Evolutionary conservation across 23 tunicate species (phyloP), one percentile per base, ranked within the genome.

Genomic region (Trididemnum nubilum): DNA sequence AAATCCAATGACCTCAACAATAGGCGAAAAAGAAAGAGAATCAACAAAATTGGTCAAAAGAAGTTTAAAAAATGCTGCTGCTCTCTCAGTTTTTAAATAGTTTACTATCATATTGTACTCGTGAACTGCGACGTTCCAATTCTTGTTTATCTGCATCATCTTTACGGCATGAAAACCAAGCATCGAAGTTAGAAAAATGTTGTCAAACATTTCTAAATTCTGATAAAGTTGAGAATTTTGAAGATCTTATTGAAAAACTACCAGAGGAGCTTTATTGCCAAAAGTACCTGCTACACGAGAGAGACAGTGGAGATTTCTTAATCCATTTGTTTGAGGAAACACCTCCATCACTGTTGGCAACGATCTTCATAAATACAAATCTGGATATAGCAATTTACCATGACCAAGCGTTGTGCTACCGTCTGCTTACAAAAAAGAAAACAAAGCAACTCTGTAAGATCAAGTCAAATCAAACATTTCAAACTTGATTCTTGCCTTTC

Each of bases 301-400:
- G 25, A 63, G 25, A 63, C 24, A 63, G 7, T 63, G n/a, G 27
- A 18, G 70, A 63, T 5, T 63, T 22, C 70, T 15, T 63, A 23
- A 23, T 63, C n/a, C n/a, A 24, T 23, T 63, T 63, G 28, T 63
- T 25, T 15, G 70, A 63, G 28, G 70, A 63, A 5, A 7, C 18
- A 63, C 70, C 70, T 15, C 28, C n/a, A 49, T 15, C 24, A 63
- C 7, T 15, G n/a, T 63, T 63, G n/a, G 7, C 70, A 63, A 63
- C n/a, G n/a, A n/a, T n/a, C n/a, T n/a, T n/a, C n/a, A n/a, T n/a
- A n/a, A n/a, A n/a, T n/a, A n/a, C n/a, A 23, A 63, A 25, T 24
- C 70, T 63, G 18, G 70, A 63, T 7, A 24, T 63, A 22, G n/a
- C 70, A 63, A 25, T 63, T 5, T 63, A 63, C 28, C 70, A 63